A percentile compares a stretch with the other conserved stretches of the same genome.
Conservation (phyloP, 1,140 invertebrate species). For the Cephus cinctus region DNA sequence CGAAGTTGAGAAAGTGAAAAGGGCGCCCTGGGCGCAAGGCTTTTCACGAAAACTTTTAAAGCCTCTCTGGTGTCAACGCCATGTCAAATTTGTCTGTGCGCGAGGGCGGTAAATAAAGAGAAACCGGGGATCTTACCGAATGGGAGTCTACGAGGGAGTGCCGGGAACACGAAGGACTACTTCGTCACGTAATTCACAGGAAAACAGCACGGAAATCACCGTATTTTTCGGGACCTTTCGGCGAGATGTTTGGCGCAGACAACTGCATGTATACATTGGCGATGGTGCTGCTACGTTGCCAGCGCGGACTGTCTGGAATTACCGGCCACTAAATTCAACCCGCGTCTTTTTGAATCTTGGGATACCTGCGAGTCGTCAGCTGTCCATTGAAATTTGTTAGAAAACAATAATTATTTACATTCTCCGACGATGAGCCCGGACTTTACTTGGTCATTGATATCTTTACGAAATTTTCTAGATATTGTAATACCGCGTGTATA, state of each 20-base stretch:
- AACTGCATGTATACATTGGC: conserved; percentile 35
- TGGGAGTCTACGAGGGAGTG: conserved; percentile 7
- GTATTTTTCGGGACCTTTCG: conserved; percentile 20
- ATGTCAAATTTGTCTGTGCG: conserved; percentile 23
- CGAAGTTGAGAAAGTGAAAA: not conserved
- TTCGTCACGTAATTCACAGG: conserved; percentile 3
- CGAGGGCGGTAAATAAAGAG: conserved; percentile 15
- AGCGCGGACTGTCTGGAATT: too few relatives aligned
- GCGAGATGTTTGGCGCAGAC: conserved; percentile 29
- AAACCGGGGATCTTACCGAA: conserved; percentile 28
- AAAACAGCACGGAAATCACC: conserved; percentile 20
- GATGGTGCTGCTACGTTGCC: conserved; percentile 22
- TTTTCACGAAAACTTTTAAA: not conserved
- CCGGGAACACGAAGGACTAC: not conserved
- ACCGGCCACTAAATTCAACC: too few relatives aligned
- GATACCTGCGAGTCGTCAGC: too few relatives aligned
- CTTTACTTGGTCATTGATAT: too few relatives aligned
- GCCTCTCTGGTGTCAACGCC: conserved; percentile 25
- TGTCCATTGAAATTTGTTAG: too few relatives aligned
- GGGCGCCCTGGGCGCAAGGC: not conserved
- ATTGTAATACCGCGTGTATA: too few relatives aligned
- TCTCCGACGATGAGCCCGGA: too few relatives aligned
- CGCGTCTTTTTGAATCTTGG: too few relatives aligned
- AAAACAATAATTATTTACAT: too few relatives aligned
- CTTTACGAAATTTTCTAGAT: too few relatives aligned